Evolutionary conservation across 2,797 vertebrate genomes (phyloP).

Genomic region (Paratrypauchen microcephalus): DNA sequence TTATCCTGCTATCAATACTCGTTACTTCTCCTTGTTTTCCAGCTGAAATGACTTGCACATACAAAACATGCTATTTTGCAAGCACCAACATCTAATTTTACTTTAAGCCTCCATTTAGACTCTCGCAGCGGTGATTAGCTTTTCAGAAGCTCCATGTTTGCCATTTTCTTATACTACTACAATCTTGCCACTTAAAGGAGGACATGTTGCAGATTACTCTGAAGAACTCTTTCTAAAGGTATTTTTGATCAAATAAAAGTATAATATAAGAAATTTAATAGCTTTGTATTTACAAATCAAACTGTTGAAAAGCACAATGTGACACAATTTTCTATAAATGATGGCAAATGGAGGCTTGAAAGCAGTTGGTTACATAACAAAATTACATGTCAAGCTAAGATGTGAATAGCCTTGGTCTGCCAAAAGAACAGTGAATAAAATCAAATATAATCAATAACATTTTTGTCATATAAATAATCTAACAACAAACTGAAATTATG

Average conservation of each 20-base stretch:
- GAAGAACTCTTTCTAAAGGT: not conserved
- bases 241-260: not conserved
- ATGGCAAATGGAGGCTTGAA: no score
- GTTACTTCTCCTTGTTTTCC: not conserved
- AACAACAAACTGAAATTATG: no score
- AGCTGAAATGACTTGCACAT: not conserved
- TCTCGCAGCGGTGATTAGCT: no score
- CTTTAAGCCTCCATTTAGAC: no score
- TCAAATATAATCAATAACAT: no score
- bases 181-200: no score
- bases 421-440: no score
- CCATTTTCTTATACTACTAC: no score
- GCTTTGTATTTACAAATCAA: slow-evolving; percentile 4
- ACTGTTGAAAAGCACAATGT: not conserved
- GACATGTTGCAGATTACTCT: not conserved
- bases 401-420: not conserved
- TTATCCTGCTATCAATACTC: slow-evolving; percentile 8
- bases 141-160: no score
- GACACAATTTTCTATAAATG: not conserved
- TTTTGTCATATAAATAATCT: no score
- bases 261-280: not conserved
- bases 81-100: not conserved
- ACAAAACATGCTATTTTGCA: not conserved
- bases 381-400: slow-evolving; percentile 3
- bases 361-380: slow-evolving; percentile 4